Percentiles rank a stretch among this genome's conserved stretches.
These are phyloP conservation scores for Hemaris fuciformis DNA, from an alignment of 2,888 invertebrate species.

Conservation along the genomic window DNA sequence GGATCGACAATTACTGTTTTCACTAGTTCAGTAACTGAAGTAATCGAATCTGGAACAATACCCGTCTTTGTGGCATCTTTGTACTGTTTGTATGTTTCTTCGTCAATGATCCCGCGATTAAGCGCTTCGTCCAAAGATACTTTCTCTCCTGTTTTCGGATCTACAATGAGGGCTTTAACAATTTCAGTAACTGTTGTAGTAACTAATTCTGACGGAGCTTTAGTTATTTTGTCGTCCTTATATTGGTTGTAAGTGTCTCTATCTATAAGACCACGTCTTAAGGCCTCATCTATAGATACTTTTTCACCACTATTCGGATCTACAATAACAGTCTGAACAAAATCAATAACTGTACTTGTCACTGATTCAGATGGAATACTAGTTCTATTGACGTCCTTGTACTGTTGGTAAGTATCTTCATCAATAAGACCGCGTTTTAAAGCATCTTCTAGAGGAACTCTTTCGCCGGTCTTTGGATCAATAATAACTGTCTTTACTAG, in stretches of 20 bases:
- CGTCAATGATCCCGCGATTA: conserved; percentile 5
- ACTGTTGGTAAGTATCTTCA: neutral
- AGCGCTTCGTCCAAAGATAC: conserved; percentile 55
- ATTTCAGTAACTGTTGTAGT: neutral
- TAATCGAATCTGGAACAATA: neutral
- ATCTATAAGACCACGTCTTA: conserved; percentile 61
- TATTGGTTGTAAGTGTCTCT: conserved; percentile 5
- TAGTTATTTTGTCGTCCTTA: neutral
- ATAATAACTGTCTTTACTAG: neutral
- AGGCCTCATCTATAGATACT: conserved; percentile 82
- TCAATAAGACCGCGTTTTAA: conserved; percentile 67
- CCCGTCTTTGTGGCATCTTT: neutral
- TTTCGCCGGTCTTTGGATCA: conserved; percentile 4
- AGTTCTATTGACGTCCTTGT: neutral
- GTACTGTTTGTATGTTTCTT: conserved; percentile 8
- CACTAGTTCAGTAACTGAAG: neutral
- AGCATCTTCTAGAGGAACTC: conserved; percentile 67
- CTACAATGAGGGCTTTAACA: neutral
- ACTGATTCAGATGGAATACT: neutral
- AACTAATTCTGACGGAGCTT: neutral
- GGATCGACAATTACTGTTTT: conserved; percentile 4
- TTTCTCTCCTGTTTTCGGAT: conserved; percentile 50
- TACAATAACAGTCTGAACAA: neutral
- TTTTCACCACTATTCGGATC: conserved; percentile 80
- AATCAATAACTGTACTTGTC: neutral